These are phyloP conservation scores for Frankliniella intonsa DNA, from an alignment of 2,888 invertebrate species.

Conservation along the genomic window DNA sequence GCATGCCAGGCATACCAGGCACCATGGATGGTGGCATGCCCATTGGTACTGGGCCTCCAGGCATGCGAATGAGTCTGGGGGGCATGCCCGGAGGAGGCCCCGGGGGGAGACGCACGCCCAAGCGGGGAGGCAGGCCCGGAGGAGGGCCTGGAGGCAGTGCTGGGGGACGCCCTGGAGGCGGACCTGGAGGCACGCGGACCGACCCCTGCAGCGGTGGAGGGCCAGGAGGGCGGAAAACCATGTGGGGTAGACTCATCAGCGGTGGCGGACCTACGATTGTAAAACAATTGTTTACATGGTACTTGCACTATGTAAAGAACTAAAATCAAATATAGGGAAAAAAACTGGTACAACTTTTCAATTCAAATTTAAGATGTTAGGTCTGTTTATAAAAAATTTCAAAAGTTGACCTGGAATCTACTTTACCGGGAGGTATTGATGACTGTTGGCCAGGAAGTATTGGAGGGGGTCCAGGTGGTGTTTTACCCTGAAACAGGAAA, in stretches of 20 bases:
- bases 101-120: constrained; percentile 60
- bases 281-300: background rate
- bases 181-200: constrained; percentile 52
- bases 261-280: constrained; percentile 48
- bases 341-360: too few species aligned
- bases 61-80: constrained; percentile 40
- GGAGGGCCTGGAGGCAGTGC: constrained; percentile 55
- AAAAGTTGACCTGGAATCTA: background rate
- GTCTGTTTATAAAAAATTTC: background rate
- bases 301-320: too few species aligned
- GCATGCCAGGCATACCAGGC: constrained; percentile 46
- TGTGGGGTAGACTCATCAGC: constrained; percentile 43
- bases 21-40: constrained; percentile 35
- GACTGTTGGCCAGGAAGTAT: constrained; percentile 37
- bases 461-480: constrained; percentile 35
- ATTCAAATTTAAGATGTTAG: too few species aligned
- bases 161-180: constrained; percentile 51
- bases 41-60: constrained; percentile 31
- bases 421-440: constrained; percentile 38
- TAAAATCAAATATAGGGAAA: too few species aligned
- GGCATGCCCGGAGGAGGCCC: constrained; percentile 57
- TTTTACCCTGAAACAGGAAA: constrained; percentile 12
- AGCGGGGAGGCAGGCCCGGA: constrained; percentile 58
- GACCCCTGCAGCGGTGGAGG: constrained; percentile 47
- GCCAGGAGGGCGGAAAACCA: constrained; percentile 53